Conservation (phyloP, 2,888 invertebrate species). For the Molanna angustata region DNA sequence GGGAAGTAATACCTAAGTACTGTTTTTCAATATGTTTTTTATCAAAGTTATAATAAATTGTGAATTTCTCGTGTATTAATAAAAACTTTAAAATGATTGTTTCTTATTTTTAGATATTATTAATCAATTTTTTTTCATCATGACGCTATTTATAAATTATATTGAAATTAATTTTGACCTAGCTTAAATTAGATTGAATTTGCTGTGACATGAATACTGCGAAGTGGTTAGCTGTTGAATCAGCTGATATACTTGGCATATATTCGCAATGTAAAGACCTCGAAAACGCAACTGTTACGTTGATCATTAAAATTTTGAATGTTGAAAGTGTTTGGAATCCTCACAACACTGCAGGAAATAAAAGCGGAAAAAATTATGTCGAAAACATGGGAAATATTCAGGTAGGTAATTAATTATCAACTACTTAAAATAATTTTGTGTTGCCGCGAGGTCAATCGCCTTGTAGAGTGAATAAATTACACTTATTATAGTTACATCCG, state of each 20-base stretch:
- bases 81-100: too few species aligned
- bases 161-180: slow-evolving; percentile 1
- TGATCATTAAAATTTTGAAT: slow-evolving; percentile 41
- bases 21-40: too few species aligned
- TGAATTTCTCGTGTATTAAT: too few species aligned
- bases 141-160: not conserved
- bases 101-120: too few species aligned
- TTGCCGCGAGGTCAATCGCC: too few species aligned
- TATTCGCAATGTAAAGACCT: slow-evolving; percentile 54
- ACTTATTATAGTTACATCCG: too few species aligned
- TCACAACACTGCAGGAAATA: slow-evolving; percentile 33
- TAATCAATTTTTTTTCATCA: too few species aligned
- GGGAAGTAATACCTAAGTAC: too few species aligned
- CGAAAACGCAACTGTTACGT: slow-evolving; percentile 44
- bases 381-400: slow-evolving; percentile 52
- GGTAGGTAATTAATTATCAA: slow-evolving; percentile 41
- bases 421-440: too few species aligned
- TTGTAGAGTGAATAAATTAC: too few species aligned
- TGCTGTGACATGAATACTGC: slow-evolving; percentile 38
- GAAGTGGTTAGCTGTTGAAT: slow-evolving; percentile 58
- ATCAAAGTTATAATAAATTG: too few species aligned
- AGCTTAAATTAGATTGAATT: not conserved
- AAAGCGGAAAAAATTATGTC: slow-evolving; percentile 29
- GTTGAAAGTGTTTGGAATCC: slow-evolving; percentile 52
- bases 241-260: slow-evolving; percentile 48